Conservation (phyloP, 2,797 vertebrate species). For the Sebastes vulpes region DNA sequence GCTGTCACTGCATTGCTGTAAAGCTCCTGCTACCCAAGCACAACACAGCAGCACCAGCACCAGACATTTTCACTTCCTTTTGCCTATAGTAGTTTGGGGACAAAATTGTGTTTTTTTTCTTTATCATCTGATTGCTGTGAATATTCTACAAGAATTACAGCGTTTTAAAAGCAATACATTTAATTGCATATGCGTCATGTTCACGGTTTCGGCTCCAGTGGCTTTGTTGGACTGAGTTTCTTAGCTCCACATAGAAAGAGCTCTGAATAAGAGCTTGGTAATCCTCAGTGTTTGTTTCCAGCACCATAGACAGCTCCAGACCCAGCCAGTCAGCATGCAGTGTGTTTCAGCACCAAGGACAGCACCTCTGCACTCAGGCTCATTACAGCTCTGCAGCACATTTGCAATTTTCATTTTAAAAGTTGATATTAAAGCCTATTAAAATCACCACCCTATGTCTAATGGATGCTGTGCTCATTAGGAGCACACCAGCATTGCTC, state of each 20-base stretch:
- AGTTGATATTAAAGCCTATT: neutral
- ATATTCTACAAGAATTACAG: neutral
- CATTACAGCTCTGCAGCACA: neutral
- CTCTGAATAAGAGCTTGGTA: neutral
- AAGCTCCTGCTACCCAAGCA: conserved; percentile 47
- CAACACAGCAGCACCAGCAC: conserved; percentile 19
- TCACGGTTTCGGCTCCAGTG: neutral
- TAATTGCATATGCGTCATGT: neutral
- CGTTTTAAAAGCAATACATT: neutral
- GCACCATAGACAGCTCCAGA: conserved; percentile 21
- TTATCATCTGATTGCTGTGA: neutral
- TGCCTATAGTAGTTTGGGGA: conserved; percentile 6
- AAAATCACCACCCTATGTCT: neutral
- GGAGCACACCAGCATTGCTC: neutral
- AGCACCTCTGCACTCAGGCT: neutral
- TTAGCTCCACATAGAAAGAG: neutral
- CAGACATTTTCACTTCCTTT: conserved; percentile 17
- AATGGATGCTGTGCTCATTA: neutral
- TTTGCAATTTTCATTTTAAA: neutral
- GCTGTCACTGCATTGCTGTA: conserved; percentile 77
- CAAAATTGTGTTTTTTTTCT: neutral
- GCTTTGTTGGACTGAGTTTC: neutral
- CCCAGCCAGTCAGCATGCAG: neutral
- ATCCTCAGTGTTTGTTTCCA: conserved; percentile 7
- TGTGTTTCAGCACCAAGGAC: conserved; percentile 46